Percentiles rank a stretch among this genome's conserved stretches.
Evolutionary conservation across 2,888 invertebrate species (phyloP).

Genomic region (Itoplectis maculator): DNA sequence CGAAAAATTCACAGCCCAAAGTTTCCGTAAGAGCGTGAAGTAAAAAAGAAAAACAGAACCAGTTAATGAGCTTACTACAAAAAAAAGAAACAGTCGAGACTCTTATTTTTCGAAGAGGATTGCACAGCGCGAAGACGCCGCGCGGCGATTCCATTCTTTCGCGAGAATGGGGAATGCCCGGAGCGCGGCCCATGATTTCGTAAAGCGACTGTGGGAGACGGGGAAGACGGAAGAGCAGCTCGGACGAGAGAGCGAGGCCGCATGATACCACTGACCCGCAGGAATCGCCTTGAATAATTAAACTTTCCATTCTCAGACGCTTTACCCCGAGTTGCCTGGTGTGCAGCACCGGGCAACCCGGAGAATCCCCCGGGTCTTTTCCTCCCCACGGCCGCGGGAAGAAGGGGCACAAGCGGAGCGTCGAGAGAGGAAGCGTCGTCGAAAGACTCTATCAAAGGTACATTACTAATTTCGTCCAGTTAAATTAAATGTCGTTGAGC

Average conservation of each 20-base stretch:
- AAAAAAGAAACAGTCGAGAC: too few relatives aligned
- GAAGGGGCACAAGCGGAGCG: too few relatives aligned
- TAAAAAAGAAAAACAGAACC: too few relatives aligned
- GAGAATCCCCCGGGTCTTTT: neutral
- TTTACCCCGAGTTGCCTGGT: neutral
- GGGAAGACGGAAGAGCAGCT: constrained; percentile 18
- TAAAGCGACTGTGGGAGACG: neutral
- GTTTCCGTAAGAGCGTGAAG: too few relatives aligned
- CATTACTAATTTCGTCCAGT: constrained; percentile 69
- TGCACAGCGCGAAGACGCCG: too few relatives aligned
- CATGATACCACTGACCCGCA: constrained; percentile 39
- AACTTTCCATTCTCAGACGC: constrained; percentile 63
- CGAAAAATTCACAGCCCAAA: too few relatives aligned
- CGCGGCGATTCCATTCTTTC: too few relatives aligned
- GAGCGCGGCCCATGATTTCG: neutral
- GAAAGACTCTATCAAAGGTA: constrained; percentile 68
- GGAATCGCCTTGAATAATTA: constrained; percentile 74
- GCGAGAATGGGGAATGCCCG: too few relatives aligned
- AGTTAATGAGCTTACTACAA: too few relatives aligned
- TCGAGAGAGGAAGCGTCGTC: neutral
- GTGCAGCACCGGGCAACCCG: too few relatives aligned
- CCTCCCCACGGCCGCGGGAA: too few relatives aligned
- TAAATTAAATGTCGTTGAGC: constrained; percentile 65
- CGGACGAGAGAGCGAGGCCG: neutral
- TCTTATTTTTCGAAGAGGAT: too few relatives aligned